Base-by-base conservation (phyloP, 2,888 invertebrate genomes). In the Andrena hattorfiana region DNA sequence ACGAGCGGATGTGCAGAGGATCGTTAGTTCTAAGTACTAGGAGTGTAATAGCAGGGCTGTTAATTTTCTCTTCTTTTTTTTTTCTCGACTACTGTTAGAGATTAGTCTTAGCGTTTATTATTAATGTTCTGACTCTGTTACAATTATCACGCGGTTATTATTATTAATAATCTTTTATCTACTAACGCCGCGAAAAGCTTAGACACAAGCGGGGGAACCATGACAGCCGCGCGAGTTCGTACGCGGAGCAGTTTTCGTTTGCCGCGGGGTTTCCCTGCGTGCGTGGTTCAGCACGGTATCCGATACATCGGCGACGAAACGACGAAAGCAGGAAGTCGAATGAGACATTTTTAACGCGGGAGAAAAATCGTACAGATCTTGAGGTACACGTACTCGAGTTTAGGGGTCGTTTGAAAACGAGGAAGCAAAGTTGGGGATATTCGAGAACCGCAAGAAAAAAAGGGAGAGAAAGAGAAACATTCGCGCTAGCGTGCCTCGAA, bases 171-270 rank as follows among this genome's bases (percentile, higher is more conserved):
- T 75, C 70, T 35, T 78, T 83, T 49, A 72, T 69, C 67, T 42
- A 81, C 67, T 84, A 89, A 84, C 73, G 83, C 63, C 66, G 74
- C 79, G 42, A 16, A 64, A 71, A 80, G 74, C 66, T 83, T 83
- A 67, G 85, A 76, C 69, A 80, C 84, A 51, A 89, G 88, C 87
- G 87, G 89, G 89, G 89, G 87, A 91, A 91, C 91, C 93, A 92
- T 92, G 92, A 91, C 90, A 89, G 85, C 74, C 89, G 85, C 87
- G 85, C 75, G 82, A 86, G 63, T 3, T 20, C 48, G 48, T 77
- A 60, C 30, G 70, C 23, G 62, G 5, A 70, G 7, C 13, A 16
- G 23, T 63, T 56, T 75, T 68, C 64, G 64, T 67, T 73, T 74
- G 62, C 54, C n/a, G 4, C 51, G 10, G 59, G 62, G 64, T 26